Conservation (phyloP, 2,888 invertebrate genomes). For the Caenorhabditis sp. region DNA sequence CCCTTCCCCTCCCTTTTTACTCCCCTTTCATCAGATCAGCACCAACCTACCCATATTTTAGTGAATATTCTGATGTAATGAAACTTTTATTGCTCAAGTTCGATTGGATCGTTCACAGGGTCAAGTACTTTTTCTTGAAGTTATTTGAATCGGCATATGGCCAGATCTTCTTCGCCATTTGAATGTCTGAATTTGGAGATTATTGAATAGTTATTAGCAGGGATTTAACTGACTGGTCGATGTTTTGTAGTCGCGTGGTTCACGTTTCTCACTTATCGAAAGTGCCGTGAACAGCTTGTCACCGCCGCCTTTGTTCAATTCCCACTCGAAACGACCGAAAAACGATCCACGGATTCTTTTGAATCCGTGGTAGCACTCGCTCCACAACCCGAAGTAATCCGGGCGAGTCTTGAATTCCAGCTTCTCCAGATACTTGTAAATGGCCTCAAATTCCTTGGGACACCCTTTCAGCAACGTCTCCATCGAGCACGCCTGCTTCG, state of each 20-base stretch:
- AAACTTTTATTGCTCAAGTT: constrained; percentile 9
- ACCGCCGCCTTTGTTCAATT: constrained; percentile 16
- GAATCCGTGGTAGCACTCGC: constrained; percentile 60
- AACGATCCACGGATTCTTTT: constrained; percentile 63
- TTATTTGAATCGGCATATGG: constrained; percentile 59
- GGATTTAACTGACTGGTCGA: constrained; percentile 32
- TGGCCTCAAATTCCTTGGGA: constrained; percentile 58
- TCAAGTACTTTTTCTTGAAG: constrained; percentile 66
- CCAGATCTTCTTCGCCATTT: constrained; percentile 67
- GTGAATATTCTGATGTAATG: constrained; percentile 45
- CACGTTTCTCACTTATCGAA: constrained; percentile 54
- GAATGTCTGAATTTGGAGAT: not conserved
- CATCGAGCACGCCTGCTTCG: constrained; percentile 41
- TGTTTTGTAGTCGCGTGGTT: constrained; percentile 46
- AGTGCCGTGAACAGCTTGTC: constrained; percentile 59
- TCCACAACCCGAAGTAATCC: constrained; percentile 64
- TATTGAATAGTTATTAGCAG: not conserved
- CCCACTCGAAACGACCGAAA: constrained; percentile 55
- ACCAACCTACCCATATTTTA: constrained; percentile 36
- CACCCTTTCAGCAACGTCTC: constrained; percentile 53
- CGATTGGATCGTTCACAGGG: constrained; percentile 28
- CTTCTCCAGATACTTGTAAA: constrained; percentile 59
- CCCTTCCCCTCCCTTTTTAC: not conserved
- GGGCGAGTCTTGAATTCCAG: constrained; percentile 59
- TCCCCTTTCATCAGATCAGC: constrained; percentile 17